phyloP scores from a whole-genome alignment of 2,888 invertebrate genomes.

The Ormyrus thymus region DNA sequence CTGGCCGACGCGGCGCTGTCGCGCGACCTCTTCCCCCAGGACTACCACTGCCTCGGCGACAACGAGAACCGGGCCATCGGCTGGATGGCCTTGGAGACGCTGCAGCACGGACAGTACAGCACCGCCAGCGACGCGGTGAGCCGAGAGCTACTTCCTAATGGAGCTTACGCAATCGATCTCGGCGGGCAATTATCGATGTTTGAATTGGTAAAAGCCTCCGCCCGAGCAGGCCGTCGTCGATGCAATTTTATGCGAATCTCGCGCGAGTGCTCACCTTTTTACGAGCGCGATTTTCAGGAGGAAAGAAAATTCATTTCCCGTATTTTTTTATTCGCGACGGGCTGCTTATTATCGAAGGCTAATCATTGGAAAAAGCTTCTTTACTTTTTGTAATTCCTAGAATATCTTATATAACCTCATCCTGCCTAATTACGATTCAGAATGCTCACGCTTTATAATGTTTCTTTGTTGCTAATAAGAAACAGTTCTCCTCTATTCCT shows the following conservation, averaged over 20 bases:
- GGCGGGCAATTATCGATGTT: no score
- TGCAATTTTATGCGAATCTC: not conserved
- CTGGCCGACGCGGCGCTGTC: constrained; percentile 92
- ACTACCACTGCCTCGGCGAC: constrained; percentile 95
- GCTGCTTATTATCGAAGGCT: constrained; percentile 9
- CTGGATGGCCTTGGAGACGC: constrained; percentile 93
- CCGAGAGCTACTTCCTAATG: not conserved
- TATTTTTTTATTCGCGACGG: constrained; percentile 7
- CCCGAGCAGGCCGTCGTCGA: no score
- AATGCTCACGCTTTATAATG: no score
- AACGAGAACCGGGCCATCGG: constrained; percentile 95
- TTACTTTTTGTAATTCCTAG: not conserved
- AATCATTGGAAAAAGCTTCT: constrained; percentile 15
- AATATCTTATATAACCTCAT: not conserved
- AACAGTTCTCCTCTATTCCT: no score
- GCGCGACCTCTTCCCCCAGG: constrained; percentile 92
- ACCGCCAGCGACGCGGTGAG: constrained; percentile 93
- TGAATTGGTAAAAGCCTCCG: no score
- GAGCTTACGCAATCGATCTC: no score
- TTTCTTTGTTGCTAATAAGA: no score
- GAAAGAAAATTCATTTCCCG: constrained; percentile 2
- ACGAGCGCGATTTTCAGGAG: not conserved
- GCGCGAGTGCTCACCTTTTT: no score
- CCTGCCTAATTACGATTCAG: no score
- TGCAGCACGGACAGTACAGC: constrained; percentile 88